Base-by-base conservation (phyloP, 2,113 vertebrate species). In the Struthidea cinerea region DNA sequence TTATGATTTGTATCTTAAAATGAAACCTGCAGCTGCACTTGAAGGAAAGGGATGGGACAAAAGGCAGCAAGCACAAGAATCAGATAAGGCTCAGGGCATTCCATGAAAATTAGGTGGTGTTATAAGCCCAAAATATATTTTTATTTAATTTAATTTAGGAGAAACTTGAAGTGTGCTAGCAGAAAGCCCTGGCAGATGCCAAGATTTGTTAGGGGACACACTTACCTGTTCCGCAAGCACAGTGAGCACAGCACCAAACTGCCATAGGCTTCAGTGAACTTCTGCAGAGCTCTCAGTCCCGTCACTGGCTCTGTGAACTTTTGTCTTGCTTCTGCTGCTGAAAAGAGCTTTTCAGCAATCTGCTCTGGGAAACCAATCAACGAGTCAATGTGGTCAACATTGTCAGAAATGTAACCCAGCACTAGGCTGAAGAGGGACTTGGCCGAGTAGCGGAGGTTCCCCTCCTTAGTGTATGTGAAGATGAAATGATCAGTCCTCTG, bases 291-390 rank as follows among this genome's bases (percentile, higher is more conserved):
- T 91, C 98, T 97, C 15, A 98, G 88, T n/a, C 98, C 99, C 1
- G 98, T 96, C 30, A 98, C 98, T 10, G 98, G 98, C 69, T 99
- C 98, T 30, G 97, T 95, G 95, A 99, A 99, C 49, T 98, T 98
- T 24, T 98, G 98, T 59, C 98, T 98, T 89, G 98, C 98, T 84
- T 99, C 99, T 30, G 99, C 99, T 11, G 99, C 98, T 67, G 98
- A 98, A 79, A 99, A 99, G 16, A 99, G 98, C 92, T 97, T 99
- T 89, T 99, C 98, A 22, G 99, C 99, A 92, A 99, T 98, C 97
- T 99, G 99, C 80, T 99, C 99, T 11, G 99, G 99, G 93, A 99
- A 99, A 70, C 98, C 99, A 65, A 98, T 97, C 89, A 99, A 96
- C 5, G 99, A 99, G 91, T 99, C 99, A 67, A 99, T 98, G 84